Evolutionary conservation across 2,797 vertebrate genomes (phyloP).

Genomic region (Megalops cyprinoides): DNA sequence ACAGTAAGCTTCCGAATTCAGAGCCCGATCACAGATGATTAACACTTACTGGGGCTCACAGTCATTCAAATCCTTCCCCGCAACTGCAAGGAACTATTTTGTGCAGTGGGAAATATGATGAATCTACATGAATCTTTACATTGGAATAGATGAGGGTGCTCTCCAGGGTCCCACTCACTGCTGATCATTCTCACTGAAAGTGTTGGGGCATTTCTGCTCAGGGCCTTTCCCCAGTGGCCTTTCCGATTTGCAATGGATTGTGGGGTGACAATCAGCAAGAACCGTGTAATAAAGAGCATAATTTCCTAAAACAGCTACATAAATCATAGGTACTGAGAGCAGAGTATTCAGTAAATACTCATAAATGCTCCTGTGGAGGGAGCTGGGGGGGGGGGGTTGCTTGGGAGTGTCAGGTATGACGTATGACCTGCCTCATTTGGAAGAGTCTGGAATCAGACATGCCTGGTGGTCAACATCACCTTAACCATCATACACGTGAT

Average conservation of each 20-base stretch:
- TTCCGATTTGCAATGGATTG: constrained; percentile 59
- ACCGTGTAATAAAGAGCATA: constrained; percentile 46
- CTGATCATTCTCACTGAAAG: constrained; percentile 61
- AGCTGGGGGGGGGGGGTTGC: background rate
- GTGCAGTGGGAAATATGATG: constrained; percentile 15
- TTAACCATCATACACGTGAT: constrained; percentile 14
- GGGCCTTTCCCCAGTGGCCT: constrained; percentile 54
- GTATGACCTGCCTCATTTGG: background rate
- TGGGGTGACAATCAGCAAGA: constrained; percentile 52
- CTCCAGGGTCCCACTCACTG: constrained; percentile 47
- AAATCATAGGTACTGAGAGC: constrained; percentile 19
- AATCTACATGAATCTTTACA: constrained; percentile 57
- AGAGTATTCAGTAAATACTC: constrained; percentile 12
- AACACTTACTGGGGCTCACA: background rate
- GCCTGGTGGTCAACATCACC: constrained; percentile 18
- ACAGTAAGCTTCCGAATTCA: constrained; percentile 22
- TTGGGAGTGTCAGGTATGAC: no score
- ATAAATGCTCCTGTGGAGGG: background rate
- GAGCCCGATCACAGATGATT: constrained; percentile 20
- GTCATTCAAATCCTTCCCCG: background rate
- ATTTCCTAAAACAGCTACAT: constrained; percentile 32
- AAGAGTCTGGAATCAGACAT: background rate
- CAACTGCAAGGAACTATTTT: background rate
- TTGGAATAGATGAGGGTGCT: constrained; percentile 51
- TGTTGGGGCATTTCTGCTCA: constrained; percentile 35